Evolutionary conservation across 2,113 vertebrate species (phyloP).

Genomic region (Ifrita kowaldi): DNA sequence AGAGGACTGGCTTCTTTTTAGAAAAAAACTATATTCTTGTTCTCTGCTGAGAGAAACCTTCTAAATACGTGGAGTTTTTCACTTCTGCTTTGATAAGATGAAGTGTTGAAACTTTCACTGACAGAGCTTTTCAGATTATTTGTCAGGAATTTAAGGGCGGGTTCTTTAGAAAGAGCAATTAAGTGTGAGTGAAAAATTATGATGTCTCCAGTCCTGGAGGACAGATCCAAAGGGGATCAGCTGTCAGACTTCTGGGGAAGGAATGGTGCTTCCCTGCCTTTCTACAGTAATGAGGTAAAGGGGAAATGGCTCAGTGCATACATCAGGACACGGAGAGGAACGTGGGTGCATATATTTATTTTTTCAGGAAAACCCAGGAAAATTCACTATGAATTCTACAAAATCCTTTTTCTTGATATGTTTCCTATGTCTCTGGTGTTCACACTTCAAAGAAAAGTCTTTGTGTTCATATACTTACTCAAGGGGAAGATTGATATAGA

Average conservation of each 20-base stretch:
- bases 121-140: neutral
- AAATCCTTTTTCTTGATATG: neutral
- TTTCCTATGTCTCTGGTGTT: neutral
- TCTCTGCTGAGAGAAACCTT: neutral
- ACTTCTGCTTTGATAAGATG: neutral
- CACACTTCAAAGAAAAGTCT: neutral
- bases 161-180: neutral
- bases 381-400: neutral
- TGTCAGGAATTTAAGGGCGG: neutral
- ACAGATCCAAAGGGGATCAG: neutral
- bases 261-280: neutral
- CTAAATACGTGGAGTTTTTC: neutral
- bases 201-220: neutral
- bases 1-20: neutral
- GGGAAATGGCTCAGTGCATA: neutral
- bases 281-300: neutral
- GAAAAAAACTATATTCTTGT: neutral
- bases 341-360: neutral
- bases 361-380: neutral
- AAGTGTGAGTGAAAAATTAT: neutral
- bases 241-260: neutral
- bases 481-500: neutral
- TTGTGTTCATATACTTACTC: neutral
- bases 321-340: rapidly evolving
- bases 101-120: neutral